A percentile compares a stretch with the other conserved stretches of the same genome.
These are phyloP conservation scores for Damaliscus lunatus DNA, from an alignment of 2,113 vertebrate species.

Conservation along the genomic window DNA sequence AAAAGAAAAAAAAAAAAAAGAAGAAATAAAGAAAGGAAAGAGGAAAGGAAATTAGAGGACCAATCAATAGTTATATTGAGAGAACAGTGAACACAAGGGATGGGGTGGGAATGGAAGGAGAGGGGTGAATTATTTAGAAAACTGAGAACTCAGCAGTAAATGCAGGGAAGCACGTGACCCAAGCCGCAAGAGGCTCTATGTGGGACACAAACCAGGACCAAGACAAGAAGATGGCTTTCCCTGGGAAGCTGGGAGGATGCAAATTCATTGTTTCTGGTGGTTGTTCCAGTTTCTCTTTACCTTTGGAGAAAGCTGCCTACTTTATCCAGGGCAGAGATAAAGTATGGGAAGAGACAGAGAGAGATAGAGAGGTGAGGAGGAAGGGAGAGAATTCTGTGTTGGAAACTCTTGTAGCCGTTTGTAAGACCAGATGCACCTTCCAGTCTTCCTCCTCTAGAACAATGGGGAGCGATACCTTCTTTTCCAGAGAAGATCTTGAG, in stretches of 20 bases:
- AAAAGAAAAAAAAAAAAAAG: background rate
- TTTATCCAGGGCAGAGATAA: background rate
- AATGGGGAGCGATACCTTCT: background rate
- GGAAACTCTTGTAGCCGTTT: background rate
- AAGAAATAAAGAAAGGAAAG: background rate
- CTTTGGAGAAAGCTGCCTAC: background rate
- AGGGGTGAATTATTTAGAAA: background rate
- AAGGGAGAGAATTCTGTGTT: rapidly evolving
- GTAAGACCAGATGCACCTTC: background rate
- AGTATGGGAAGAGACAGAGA: background rate
- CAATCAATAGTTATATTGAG: background rate
- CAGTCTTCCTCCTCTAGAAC: background rate
- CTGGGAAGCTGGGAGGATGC: background rate
- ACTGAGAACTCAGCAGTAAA: background rate
- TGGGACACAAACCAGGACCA: background rate
- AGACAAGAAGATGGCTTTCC: background rate
- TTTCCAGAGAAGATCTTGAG: background rate
- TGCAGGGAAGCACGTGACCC: background rate
- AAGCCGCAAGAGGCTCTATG: background rate
- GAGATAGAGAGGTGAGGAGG: background rate
- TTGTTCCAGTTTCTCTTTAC: background rate
- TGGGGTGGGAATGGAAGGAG: background rate
- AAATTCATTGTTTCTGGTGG: background rate
- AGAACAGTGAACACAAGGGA: background rate
- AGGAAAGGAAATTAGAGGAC: background rate